Base-by-base conservation (phyloP, 2,888 invertebrate species). In the Congeria kusceri region DNA sequence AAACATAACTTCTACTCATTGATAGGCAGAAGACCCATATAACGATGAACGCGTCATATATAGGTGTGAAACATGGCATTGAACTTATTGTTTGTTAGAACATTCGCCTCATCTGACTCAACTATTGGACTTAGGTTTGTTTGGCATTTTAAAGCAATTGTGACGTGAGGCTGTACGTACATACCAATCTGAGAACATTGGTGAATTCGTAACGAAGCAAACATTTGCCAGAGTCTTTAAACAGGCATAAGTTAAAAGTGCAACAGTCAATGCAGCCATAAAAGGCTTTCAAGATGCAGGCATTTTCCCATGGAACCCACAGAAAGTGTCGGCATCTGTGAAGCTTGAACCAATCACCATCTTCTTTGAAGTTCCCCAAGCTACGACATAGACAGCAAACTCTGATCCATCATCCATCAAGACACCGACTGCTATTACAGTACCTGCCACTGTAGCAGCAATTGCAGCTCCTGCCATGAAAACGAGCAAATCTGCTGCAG, bases 11-110 rank as follows among this genome's bases (percentile, higher is more conserved):
- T n/a, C n/a, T 80, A 13, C 59, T 83, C 23, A 70, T 80, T 25
- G 80, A 85, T 61, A 79, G 85, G 3, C 83, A 85, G 47, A 63
- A 23, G 13, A 80, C 63, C 7, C 85, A 80, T 61, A 72, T 75
- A 9, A 68, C 73, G 0, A 63, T 77, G 44, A 44, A 78, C 1
- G 76, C 72, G n/a, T 74, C 75, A 0, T 27, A 74, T 23, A 59
- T 65, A 13, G 80, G 80, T 44, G 20, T 67, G 18, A 47, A 46
- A 4, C 46, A 78, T 39, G 71, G 70, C 1, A 75, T 80, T 29
- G 72, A 76, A 32, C 32, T 83, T 83, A 81, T 39, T 81, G 80
- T 53, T 39, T 83, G 1, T 65, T 74, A 0, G 69, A 83, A 28
- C 85, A 85, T 64, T 61, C 72, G 27, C 64, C 69, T 3, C 81